Evolutionary conservation across 1,140 invertebrate species (phyloP).

Genomic region (Ptiloglossa arizonensis): DNA sequence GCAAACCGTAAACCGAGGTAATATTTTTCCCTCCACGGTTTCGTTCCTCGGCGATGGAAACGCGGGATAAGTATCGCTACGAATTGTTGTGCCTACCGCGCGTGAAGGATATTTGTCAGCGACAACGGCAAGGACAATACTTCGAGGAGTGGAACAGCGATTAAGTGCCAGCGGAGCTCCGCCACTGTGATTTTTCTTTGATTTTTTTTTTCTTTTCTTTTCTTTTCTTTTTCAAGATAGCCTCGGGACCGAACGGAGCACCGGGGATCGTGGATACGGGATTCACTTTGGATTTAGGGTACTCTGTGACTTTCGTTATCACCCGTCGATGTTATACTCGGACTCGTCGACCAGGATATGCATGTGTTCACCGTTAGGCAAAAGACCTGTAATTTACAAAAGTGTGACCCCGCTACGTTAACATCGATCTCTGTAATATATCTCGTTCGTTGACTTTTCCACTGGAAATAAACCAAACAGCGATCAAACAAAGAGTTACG

Average conservation of each 20-base stretch:
- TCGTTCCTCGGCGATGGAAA: neutral
- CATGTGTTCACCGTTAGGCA: slow-evolving; percentile 75
- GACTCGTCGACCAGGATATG: slow-evolving; percentile 56
- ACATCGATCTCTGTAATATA: neutral
- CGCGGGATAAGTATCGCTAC: slow-evolving; percentile 1
- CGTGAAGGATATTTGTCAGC: slow-evolving; percentile 4
- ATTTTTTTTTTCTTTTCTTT: neutral
- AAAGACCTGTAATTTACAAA: slow-evolving; percentile 65
- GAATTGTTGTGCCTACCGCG: neutral
- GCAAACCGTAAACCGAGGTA: slow-evolving; percentile 6
- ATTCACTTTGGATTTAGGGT: slow-evolving; percentile 42
- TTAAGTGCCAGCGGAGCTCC: slow-evolving; percentile 21
- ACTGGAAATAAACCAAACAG: too few relatives aligned
- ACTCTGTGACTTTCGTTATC: slow-evolving; percentile 7
- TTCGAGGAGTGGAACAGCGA: neutral
- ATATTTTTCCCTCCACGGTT: neutral
- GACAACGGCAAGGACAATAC: slow-evolving; percentile 2
- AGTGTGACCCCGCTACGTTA: neutral
- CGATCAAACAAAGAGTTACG: too few relatives aligned
- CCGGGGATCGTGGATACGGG: slow-evolving; percentile 3
- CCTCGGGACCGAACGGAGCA: neutral
- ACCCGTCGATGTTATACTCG: slow-evolving; percentile 47
- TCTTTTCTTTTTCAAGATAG: neutral
- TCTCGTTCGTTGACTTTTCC: too few relatives aligned
- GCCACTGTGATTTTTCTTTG: slow-evolving; percentile 4